A percentile compares a stretch with the other conserved stretches of the same genome.
phyloP scores from a whole-genome alignment of 2,113 vertebrate genomes.

The Oreotrochilus melanogaster region DNA sequence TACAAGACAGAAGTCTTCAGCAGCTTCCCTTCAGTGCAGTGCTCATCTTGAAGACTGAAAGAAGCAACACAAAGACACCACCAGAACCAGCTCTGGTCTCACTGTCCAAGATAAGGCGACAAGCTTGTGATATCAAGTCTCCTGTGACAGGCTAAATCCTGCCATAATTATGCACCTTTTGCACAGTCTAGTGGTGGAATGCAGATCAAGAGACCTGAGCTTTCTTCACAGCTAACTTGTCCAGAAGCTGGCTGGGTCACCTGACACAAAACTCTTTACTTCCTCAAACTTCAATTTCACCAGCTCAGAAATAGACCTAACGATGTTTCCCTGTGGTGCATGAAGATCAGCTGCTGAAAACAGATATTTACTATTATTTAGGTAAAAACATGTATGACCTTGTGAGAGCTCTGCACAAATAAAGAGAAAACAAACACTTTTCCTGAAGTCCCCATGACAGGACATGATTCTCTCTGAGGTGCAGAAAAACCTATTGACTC shows the following conservation, averaged over 20 bases:
- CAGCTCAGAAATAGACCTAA: background rate
- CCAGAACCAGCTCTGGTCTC: background rate
- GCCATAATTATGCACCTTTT: background rate
- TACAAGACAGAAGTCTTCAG: background rate
- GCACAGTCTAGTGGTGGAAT: background rate
- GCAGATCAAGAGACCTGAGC: background rate
- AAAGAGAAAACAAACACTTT: background rate
- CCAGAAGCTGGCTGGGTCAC: background rate
- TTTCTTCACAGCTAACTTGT: background rate
- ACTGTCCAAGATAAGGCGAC: background rate
- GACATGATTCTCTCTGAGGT: rapidly evolving
- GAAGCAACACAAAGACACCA: background rate
- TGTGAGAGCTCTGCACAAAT: background rate
- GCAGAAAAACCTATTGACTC: background rate
- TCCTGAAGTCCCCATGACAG: background rate
- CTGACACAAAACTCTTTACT: background rate
- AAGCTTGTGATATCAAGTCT: background rate
- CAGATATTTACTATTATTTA: background rate
- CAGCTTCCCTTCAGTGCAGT: background rate
- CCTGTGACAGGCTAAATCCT: background rate
- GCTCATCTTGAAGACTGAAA: background rate
- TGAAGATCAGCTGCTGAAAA: background rate
- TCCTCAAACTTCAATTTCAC: background rate
- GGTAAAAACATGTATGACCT: background rate
- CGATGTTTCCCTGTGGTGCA: background rate